These are phyloP conservation scores for Salarias fasciatus DNA, from an alignment of 2,797 vertebrate genomes.

Conservation along the genomic window DNA sequence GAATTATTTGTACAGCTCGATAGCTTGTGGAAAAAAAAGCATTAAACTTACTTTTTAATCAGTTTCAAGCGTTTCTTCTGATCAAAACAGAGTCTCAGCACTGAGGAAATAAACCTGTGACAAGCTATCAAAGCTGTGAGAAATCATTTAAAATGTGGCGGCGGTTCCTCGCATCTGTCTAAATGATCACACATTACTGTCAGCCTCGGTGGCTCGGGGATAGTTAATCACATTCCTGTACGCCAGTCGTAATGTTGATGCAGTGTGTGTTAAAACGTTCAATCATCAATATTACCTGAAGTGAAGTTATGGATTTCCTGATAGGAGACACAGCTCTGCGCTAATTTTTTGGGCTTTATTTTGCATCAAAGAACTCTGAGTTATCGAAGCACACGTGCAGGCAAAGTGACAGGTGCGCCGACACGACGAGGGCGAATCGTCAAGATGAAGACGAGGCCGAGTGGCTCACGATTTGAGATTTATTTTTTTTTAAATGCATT, in stretches of 20 bases:
- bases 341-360: constrained; percentile 28
- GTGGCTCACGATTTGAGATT: constrained; percentile 19
- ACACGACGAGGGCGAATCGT: constrained; percentile 47
- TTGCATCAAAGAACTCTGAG: constrained; percentile 42
- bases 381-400: constrained; percentile 47
- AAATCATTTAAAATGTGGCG: not conserved
- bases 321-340: constrained; percentile 14
- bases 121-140: too few species aligned
- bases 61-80: too few species aligned
- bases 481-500: constrained; percentile 1
- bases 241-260: constrained; percentile 6
- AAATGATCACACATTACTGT: not conserved
- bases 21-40: too few species aligned
- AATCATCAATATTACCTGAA: constrained; percentile 13
- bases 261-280: not conserved
- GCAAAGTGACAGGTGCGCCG: constrained; percentile 48
- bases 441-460: constrained; percentile 36
- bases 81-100: too few species aligned
- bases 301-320: constrained; percentile 31
- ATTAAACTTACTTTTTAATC: too few species aligned
- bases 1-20: too few species aligned
- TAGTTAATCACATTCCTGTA: constrained; percentile 1
- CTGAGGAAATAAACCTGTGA: too few species aligned
- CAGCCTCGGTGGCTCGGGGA: constrained; percentile 4
- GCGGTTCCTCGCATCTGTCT: not conserved